A percentile compares a stretch with the other conserved stretches of the same genome.
Conservation (phyloP, 92 coral and sea anemone species). For the Palythoa heliodiscus region DNA sequence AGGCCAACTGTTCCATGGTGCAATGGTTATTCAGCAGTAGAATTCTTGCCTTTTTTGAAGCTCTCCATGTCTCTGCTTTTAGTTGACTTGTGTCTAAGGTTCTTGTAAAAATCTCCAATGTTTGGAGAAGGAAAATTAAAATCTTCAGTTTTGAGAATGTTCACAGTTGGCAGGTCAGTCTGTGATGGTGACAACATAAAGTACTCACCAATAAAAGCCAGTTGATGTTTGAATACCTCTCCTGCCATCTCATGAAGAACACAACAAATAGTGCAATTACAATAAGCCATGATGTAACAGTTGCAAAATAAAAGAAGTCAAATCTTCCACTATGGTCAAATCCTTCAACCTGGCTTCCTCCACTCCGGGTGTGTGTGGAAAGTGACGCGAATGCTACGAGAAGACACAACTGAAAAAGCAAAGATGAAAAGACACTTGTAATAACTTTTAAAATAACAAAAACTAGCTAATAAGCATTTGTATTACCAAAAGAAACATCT, state of each 20-base stretch:
- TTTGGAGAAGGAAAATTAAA: no score
- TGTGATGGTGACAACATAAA: background rate
- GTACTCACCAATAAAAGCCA: conserved; percentile 83
- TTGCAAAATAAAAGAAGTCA: conserved; percentile 93
- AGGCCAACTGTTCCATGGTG: no score
- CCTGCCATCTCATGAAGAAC: conserved; percentile 61
- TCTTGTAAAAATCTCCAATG: no score
- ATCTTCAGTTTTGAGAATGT: no score
- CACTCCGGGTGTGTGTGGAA: conserved; percentile 61
- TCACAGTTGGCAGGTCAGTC: no score
- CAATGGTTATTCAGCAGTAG: no score
- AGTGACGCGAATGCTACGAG: conserved; percentile 84
- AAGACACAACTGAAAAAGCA: conserved; percentile 61
- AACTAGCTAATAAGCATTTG: background rate
- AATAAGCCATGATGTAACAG: conserved; percentile 93
- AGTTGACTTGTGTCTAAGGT: no score
- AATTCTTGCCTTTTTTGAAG: no score
- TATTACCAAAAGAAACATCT: no score
- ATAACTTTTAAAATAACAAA: background rate
- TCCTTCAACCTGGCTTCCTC: conserved; percentile 26
- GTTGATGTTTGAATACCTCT: conserved; percentile 68
- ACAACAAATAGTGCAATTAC: conserved; percentile 75
- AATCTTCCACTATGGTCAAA: conserved; percentile 66
- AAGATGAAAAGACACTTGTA: background rate
- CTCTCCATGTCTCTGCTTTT: no score